Percentiles rank a stretch among this genome's conserved stretches.
These are phyloP conservation scores for Hiodon alosoides DNA, from an alignment of 2,113 vertebrate species.

Conservation along the genomic window DNA sequence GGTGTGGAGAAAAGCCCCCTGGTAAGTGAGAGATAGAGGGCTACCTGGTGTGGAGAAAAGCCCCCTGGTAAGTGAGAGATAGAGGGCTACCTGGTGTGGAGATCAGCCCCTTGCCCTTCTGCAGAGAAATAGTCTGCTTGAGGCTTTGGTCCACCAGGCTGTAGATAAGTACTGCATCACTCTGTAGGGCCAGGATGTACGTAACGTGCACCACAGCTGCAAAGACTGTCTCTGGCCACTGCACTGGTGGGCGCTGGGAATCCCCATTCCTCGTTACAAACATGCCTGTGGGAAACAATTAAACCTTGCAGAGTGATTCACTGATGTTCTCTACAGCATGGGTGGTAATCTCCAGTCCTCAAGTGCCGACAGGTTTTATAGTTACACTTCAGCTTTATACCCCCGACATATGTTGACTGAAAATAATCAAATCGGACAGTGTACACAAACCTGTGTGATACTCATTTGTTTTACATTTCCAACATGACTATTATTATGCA, in stretches of 20 bases:
- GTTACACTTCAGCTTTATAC: too few species aligned
- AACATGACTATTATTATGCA: too few species aligned
- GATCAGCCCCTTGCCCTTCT: slow-evolving; percentile 40
- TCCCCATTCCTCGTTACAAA: slow-evolving; percentile 56
- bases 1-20: slow-evolving; percentile 16
- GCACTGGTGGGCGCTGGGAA: slow-evolving; percentile 56
- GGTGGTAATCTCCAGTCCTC: too few species aligned
- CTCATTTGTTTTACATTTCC: too few species aligned
- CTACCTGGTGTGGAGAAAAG: slow-evolving; percentile 53
- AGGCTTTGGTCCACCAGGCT: slow-evolving; percentile 56
- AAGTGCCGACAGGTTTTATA: too few species aligned
- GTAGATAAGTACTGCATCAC: slow-evolving; percentile 46
- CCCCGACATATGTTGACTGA: too few species aligned
- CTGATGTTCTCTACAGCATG: too few species aligned
- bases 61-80: too few species aligned
- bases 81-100: slow-evolving; percentile 55
- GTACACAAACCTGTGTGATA: too few species aligned
- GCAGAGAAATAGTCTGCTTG: slow-evolving; percentile 52
- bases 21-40: too few species aligned
- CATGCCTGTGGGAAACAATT: slow-evolving; percentile 46
- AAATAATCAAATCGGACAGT: too few species aligned
- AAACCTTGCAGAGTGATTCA: background rate
- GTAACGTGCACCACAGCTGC: slow-evolving; percentile 50
- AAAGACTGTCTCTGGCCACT: slow-evolving; percentile 51
- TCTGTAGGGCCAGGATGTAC: slow-evolving; percentile 49